Conservation (phyloP, 1,140 invertebrate genomes). For the Drosophila nigrodunni region DNA sequence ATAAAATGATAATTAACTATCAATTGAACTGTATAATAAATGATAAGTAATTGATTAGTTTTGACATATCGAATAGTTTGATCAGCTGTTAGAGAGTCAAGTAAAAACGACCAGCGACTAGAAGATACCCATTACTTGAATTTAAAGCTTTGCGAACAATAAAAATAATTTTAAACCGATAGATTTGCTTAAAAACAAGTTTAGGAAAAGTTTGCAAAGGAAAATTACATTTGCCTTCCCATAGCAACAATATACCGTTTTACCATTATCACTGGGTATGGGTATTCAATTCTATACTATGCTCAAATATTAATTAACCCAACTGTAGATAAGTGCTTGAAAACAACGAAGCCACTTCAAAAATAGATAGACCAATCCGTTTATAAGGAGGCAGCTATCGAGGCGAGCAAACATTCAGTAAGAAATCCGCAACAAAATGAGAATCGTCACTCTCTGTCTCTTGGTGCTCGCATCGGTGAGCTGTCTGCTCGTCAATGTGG, state of each 20-base stretch:
- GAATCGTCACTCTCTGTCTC: not conserved
- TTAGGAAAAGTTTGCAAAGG: too few species aligned
- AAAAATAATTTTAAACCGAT: too few species aligned
- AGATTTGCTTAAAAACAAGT: not conserved
- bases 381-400: constrained; percentile 8
- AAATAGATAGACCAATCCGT: constrained; percentile 2
- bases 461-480: constrained; percentile 6
- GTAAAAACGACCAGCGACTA: too few species aligned
- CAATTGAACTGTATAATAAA: not conserved
- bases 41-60: not conserved
- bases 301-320: not conserved
- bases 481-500: not conserved
- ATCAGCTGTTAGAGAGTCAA: too few species aligned
- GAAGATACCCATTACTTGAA: too few species aligned
- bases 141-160: not conserved
- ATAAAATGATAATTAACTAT: not conserved
- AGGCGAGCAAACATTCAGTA: not conserved
- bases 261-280: too few species aligned
- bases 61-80: not conserved
- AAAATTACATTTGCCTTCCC: too few species aligned
- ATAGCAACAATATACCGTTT: too few species aligned
- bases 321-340: not conserved
- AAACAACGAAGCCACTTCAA: not conserved
- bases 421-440: constrained; percentile 8
- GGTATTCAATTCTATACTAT: too few species aligned